Base-by-base conservation (phyloP, 53 echinoderm and acorn worm species). In the Zoroaster sp. region DNA sequence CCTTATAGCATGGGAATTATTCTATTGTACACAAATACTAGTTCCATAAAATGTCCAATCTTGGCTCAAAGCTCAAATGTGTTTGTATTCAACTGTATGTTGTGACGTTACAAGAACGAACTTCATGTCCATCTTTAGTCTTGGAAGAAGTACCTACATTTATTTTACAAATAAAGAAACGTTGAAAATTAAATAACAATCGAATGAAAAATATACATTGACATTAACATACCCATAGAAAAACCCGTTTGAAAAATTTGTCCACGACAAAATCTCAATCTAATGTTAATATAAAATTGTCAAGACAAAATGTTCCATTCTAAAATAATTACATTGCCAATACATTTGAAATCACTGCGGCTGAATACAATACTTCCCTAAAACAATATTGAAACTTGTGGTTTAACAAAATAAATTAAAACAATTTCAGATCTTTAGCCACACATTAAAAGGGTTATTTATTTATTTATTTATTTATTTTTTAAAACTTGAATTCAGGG, bases 101-200 rank as follows among this genome's bases (percentile, higher is more conserved):
- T n/a, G 98, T 94, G 0, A 97, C 98, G 72, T 96, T 96, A 31
- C 90, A 83, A 11, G 95, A 91, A 67, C 95, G 90, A 40, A 98
- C 95, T 35, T 89, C 87, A 78, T 89, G 93, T 3, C 89, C 89
- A 66, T 93, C 89, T 41, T 93, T 90, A 0, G 94, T 94, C 66
- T 92, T 94, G 40, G 94, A 89, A 75, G 94, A 90, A 41, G 80
- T 85, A 73, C 94, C 94, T 94, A 43, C 8, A 78, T 45, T 21
- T 39, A 39, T 33, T 25, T 9, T 20, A 59, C 10, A 7, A 59
- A 70, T 14, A 70, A 70, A 5, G 32, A 34, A 12, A 37, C n/a
- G n/a, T n/a, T n/a, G n/a, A 25, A 43, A 40, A 31, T 9, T 28
- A 23, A 40, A 17, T 31, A 20, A 12, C 14, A 75, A 40, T 38